A percentile compares a stretch with the other conserved stretches of the same genome.
phyloP scores from a whole-genome alignment of 2,797 vertebrate genomes.

The Danio jaintianensis region DNA sequence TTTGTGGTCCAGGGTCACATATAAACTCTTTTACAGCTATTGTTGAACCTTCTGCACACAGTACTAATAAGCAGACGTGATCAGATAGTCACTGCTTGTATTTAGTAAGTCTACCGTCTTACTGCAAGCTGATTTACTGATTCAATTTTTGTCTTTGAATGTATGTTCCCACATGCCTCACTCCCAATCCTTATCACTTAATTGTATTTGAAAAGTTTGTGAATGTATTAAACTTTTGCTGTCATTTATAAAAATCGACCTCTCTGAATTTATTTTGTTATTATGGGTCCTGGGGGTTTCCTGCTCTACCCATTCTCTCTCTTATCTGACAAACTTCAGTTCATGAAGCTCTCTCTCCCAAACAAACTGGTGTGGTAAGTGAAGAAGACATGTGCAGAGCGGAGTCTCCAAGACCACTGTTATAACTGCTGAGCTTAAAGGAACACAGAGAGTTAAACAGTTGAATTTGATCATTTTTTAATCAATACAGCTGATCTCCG shows the following conservation, averaged over 20 bases:
- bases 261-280: slow-evolving; percentile 56
- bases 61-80: slow-evolving; percentile 30
- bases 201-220: slow-evolving; percentile 56
- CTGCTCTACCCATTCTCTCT: no score
- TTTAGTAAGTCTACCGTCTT: neutral
- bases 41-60: neutral
- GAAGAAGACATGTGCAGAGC: no score
- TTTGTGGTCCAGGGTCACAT: no score
- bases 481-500: no score
- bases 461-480: no score
- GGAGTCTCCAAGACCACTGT: no score
- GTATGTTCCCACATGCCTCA: slow-evolving; percentile 22
- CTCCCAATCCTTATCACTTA: neutral
- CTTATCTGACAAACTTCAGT: no score
- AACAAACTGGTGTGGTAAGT: no score
- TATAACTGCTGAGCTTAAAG: no score
- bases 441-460: no score
- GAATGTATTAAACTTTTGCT: slow-evolving; percentile 70
- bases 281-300: no score
- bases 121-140: slow-evolving; percentile 29
- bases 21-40: neutral
- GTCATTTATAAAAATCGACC: slow-evolving; percentile 69
- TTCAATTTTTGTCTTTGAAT: slow-evolving; percentile 32
- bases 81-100: slow-evolving; percentile 26
- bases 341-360: no score